phyloP scores from a whole-genome alignment of 2,888 invertebrate genomes.

The Cremastobaeus sp. region DNA sequence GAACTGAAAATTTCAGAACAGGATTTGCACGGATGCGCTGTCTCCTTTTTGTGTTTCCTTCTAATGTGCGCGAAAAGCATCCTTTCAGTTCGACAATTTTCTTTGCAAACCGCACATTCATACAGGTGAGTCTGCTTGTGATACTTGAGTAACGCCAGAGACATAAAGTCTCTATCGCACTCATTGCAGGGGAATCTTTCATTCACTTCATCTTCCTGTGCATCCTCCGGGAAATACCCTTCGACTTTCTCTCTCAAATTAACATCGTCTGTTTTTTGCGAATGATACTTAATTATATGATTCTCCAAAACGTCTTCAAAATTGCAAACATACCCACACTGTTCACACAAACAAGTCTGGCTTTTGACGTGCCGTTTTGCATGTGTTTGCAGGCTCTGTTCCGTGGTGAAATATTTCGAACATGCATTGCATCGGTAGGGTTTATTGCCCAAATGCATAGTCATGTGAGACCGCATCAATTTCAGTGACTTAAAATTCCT shows the following conservation, averaged over 20 bases:
- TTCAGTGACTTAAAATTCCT: constrained; percentile 1
- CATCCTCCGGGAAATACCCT: constrained; percentile 28
- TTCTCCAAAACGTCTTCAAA: constrained; percentile 32
- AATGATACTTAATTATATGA: constrained; percentile 33
- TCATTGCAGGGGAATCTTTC: constrained; percentile 33
- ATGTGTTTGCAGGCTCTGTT: background rate
- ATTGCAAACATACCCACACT: constrained; percentile 36
- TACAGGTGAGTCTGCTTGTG: constrained; percentile 30
- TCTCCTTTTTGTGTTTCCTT: constrained; percentile 8
- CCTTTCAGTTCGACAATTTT: constrained; percentile 28
- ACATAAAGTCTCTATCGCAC: constrained; percentile 18
- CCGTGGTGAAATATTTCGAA: background rate
- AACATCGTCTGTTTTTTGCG: background rate
- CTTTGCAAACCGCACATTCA: constrained; percentile 26
- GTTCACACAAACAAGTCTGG: constrained; percentile 27
- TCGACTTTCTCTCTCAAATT: background rate
- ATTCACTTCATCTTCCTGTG: constrained; percentile 25
- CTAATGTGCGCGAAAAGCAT: constrained; percentile 15
- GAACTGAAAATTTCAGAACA: background rate
- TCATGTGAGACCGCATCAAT: constrained; percentile 14
- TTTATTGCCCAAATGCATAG: background rate
- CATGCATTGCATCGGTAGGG: constrained; percentile 15
- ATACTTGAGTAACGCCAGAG: constrained; percentile 5
- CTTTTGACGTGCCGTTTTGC: constrained; percentile 5
- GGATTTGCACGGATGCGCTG: background rate